Evolutionary conservation across 2,888 invertebrate genomes (phyloP).

Genomic region (Apotomis turbidana): DNA sequence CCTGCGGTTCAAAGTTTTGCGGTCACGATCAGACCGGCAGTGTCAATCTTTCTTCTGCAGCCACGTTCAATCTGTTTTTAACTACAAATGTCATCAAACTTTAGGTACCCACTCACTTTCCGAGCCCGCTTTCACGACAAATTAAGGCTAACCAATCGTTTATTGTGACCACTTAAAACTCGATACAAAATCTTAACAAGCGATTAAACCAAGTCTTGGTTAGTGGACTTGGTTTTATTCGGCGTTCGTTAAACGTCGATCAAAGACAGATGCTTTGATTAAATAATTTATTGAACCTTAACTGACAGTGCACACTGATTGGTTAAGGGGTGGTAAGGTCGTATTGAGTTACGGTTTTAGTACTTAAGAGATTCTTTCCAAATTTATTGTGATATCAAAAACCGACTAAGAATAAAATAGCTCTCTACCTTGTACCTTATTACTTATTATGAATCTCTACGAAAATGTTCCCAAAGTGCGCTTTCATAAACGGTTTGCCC

Average conservation of each 20-base stretch:
- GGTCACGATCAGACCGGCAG: slow-evolving; percentile 43
- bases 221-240: slow-evolving; percentile 26
- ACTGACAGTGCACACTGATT: background rate
- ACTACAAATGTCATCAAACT: slow-evolving; percentile 42
- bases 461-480: no score
- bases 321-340: background rate
- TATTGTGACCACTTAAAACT: slow-evolving; percentile 38
- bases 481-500: no score
- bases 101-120: slow-evolving; percentile 25
- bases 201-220: slow-evolving; percentile 29
- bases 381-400: no score
- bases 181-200: slow-evolving; percentile 37
- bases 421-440: no score
- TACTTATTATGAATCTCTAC: no score
- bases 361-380: no score
- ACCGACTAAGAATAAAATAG: no score
- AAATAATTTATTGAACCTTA: slow-evolving; percentile 6
- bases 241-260: slow-evolving; percentile 15
- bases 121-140: slow-evolving; percentile 36
- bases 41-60: slow-evolving; percentile 44
- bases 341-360: background rate
- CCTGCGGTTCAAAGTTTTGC: slow-evolving; percentile 28
- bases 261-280: slow-evolving; percentile 18
- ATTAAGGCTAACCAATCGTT: slow-evolving; percentile 39
- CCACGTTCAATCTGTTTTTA: slow-evolving; percentile 46